Conservation (phyloP, 1,140 invertebrate species). For the Brachionus rotundiformis region DNA sequence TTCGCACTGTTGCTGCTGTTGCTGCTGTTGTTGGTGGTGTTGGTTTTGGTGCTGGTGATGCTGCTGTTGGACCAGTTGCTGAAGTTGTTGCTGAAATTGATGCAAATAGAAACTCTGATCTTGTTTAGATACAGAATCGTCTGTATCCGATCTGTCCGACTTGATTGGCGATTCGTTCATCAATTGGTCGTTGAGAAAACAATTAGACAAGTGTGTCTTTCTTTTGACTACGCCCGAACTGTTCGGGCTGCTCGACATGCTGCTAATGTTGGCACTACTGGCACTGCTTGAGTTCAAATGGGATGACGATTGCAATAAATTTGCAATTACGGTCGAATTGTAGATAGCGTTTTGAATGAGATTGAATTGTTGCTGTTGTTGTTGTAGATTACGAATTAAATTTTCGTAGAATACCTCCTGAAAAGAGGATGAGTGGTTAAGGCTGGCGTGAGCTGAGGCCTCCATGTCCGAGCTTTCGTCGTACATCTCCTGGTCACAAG, state of each 20-base stretch:
- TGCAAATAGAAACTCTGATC: neutral
- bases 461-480: constrained; percentile 11
- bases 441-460: neutral
- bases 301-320: constrained; percentile 5
- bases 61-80: neutral
- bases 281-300: neutral
- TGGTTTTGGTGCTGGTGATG: neutral
- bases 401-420: neutral
- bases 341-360: constrained; percentile 35
- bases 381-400: constrained; percentile 30
- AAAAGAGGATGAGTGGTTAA: neutral
- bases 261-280: neutral
- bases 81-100: neutral
- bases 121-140: constrained; percentile 20
- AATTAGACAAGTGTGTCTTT: constrained; percentile 35
- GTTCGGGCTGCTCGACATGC: neutral
- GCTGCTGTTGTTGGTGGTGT: neutral
- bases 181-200: constrained; percentile 22
- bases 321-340: constrained; percentile 45
- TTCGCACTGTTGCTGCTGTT: constrained; percentile 10
- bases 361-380: constrained; percentile 33
- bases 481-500: neutral
- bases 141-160: constrained; percentile 16
- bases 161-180: neutral
- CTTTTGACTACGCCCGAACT: neutral